Base-by-base conservation (phyloP, 2,797 vertebrate species). In the Botia almorhae region DNA sequence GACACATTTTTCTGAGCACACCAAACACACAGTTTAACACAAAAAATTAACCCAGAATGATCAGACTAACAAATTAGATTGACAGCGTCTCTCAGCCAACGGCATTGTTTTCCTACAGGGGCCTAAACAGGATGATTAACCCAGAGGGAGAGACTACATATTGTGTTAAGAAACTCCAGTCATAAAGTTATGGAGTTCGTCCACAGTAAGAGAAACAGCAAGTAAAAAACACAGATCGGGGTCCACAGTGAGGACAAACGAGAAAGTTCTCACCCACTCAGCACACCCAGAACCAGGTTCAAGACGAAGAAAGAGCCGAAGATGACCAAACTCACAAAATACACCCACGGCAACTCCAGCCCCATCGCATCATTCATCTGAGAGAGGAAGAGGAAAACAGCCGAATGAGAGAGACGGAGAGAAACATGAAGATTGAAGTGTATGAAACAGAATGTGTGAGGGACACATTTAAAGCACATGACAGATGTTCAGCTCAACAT, bases 231-330 rank as follows among this genome's bases (percentile, higher is more conserved):
- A 39, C 33, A 61, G 29, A 74, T 55, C 14, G 36, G 58, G 3
- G 7, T n/a, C 17, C 3, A 12, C 88, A 89, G 89, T 89, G 90
- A 93, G 78, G 89, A 93, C 92, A 93, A 93, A 92, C 94, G 93
- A 90, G 64, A 91, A 88, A 91, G 77, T 91, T 93, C 98, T 99
- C 98, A 99, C 98, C 98, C 98, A 94, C 98, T 99, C 95, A 99
- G 95, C 94, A 99, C 98, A 97, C 98, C 97, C 95, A 99, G 95
- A 95, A 99, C 98, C 96, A 99, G 97, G 95, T 99, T 99, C 94
- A 99, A 96, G 94, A 99, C 97, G 94, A 99, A 99, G 97, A 99
- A 99, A 95, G 98, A 99, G 94, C 98, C 98, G 95, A 99, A 99
- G 96, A 99, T 98, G 94, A 99, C 97, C 94, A 99, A 96, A 96